Base-by-base conservation (phyloP, 2,797 vertebrate genomes). In the Gymnopithys bicolor region DNA sequence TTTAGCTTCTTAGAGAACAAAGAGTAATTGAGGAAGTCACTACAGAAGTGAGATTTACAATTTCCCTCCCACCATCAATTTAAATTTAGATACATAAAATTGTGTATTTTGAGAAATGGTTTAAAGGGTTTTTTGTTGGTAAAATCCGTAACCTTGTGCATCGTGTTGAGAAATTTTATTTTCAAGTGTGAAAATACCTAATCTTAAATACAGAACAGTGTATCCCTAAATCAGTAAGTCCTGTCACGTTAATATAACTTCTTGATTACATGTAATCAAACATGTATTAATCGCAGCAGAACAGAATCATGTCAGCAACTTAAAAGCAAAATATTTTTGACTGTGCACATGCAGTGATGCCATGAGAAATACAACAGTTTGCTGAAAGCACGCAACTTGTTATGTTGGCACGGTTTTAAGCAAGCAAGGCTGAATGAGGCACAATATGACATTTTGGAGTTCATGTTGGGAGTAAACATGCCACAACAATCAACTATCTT, bases 391-490 rank as follows among this genome's bases (percentile, higher is more conserved):
- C 0, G 1, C 88, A 95, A 91, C 58, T 95, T 96, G 95, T 94
- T 75, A 22, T 37, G 35, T 83, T 96, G 95, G 93, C 94, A 94
- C 0, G 0, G 32, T 85, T 93, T 96, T 95, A 86, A 92, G 78
- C 39, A 84, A 76, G 67, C 80, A 79, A 62, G 89, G 62, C 84
- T 96, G 81, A 96, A 86, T 78, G 87, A 96, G 69, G 91, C 88
- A 82, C 69, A 90, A 81, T 82, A 82, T 96, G 95, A 93, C 92
- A 95, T 94, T 93, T 53, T 87, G 67, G 93, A 96, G 91, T 95
- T 97, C 92, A 84, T 84, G 87, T 94, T 93, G 84, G 82, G 91
- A 78, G 69, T 93, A 95, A 95, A 92, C 87, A 95, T 94, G 94
- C 81, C 93, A 96, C 51, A 95, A 55, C 89, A 93, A 95, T 93